These are phyloP conservation scores for Apodemus agrarius DNA, from an alignment of 2,797 vertebrate species.

Conservation along the genomic window DNA sequence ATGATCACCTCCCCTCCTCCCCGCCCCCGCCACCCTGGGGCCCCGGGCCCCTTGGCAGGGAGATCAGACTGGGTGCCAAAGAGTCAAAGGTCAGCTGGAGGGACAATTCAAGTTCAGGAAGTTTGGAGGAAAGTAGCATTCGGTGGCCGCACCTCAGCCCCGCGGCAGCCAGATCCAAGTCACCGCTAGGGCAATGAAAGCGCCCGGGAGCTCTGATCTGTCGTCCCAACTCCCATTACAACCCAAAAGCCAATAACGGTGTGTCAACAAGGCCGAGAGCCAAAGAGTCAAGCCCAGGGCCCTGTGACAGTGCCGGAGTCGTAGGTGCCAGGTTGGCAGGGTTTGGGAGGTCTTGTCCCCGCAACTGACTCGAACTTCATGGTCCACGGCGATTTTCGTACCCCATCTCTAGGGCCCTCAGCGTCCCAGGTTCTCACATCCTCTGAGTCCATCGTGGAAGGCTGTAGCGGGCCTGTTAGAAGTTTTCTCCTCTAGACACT, in stretches of 20 bases:
- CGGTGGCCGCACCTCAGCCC: not conserved
- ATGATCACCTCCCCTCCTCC: not conserved
- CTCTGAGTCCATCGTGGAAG: not conserved
- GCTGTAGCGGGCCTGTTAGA: not conserved
- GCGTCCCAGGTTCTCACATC: not conserved
- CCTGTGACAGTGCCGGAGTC: not conserved
- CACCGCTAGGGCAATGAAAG: not conserved
- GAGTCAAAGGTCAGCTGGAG: slow-evolving; percentile 60
- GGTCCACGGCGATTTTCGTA: not conserved
- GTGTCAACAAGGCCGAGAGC: not conserved
- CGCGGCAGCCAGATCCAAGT: not conserved
- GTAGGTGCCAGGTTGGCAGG: not conserved
- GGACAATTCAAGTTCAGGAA: slow-evolving; percentile 41
- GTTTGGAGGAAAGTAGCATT: not conserved
- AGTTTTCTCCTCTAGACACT: not conserved
- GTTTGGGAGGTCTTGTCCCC: not conserved
- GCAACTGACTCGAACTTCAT: not conserved
- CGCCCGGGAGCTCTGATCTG: slow-evolving; percentile 1
- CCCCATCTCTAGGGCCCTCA: not conserved
- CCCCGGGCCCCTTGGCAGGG: slow-evolving; percentile 7
- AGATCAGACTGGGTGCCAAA: slow-evolving; percentile 49
- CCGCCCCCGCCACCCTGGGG: not conserved
- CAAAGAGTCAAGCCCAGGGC: not conserved
- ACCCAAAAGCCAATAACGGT: not conserved
- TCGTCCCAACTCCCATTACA: not conserved